Conservation (phyloP, 2,888 invertebrate genomes). For the Octonoba sinensis region DNA sequence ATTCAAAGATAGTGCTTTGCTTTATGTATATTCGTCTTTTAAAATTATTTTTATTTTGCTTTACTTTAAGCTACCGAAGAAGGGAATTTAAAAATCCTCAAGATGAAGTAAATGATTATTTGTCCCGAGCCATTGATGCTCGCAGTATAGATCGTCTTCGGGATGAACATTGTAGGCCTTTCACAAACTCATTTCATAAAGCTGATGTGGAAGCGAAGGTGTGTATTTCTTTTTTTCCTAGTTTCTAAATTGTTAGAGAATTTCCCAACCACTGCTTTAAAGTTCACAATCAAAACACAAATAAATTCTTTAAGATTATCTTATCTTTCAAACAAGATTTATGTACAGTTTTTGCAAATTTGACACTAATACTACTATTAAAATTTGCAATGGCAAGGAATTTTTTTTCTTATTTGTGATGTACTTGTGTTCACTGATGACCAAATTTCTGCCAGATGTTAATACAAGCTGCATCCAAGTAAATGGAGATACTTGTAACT, state of each 20-base stretch:
- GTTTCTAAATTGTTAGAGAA: too few relatives aligned
- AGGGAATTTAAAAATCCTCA: slow-evolving; percentile 77
- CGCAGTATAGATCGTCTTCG: slow-evolving; percentile 90
- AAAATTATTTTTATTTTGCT: not conserved
- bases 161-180: slow-evolving; percentile 87
- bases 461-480: not conserved
- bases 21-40: too few relatives aligned
- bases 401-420: too few relatives aligned
- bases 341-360: too few relatives aligned
- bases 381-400: too few relatives aligned
- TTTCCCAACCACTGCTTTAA: too few relatives aligned
- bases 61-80: slow-evolving; percentile 62
- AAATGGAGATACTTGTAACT: not conserved
- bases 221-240: not conserved
- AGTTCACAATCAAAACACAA: too few relatives aligned
- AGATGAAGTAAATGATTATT: slow-evolving; percentile 95
- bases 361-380: too few relatives aligned
- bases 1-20: too few relatives aligned
- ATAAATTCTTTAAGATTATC: too few relatives aligned
- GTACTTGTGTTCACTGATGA: not conserved
- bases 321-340: too few relatives aligned
- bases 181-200: slow-evolving; percentile 88
- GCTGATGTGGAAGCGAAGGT: slow-evolving; percentile 84
- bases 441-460: not conserved
- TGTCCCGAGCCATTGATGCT: slow-evolving; percentile 95